Conservation (phyloP, 2,113 vertebrate genomes). For the Parotia lawesii region DNA sequence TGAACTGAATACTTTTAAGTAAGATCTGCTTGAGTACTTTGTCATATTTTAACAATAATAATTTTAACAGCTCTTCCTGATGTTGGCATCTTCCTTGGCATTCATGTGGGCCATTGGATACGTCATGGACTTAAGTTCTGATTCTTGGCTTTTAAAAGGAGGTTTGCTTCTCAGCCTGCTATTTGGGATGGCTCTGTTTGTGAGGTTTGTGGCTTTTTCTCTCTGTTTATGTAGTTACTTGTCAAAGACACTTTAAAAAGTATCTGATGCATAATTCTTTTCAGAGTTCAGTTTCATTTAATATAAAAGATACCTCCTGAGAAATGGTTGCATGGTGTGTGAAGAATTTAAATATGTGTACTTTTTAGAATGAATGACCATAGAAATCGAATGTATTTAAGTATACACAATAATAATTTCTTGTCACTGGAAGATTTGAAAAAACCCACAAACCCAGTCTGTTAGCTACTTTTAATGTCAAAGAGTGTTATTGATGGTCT, state of each 20-base stretch:
- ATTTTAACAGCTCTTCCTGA: slow-evolving; percentile 70
- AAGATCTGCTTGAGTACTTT: not conserved
- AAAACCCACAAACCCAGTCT: not conserved
- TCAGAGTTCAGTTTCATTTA: not conserved
- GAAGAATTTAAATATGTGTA: not conserved
- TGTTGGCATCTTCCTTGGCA: slow-evolving; percentile 72
- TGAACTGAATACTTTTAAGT: not conserved
- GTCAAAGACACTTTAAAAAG: not conserved
- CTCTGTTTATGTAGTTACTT: not conserved
- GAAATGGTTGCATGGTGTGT: not conserved
- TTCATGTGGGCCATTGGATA: slow-evolving; percentile 82
- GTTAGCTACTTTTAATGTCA: not conserved
- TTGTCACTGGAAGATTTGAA: not conserved
- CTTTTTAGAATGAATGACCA: not conserved
- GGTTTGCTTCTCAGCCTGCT: slow-evolving; percentile 79
- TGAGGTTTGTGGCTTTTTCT: slow-evolving; percentile 78
- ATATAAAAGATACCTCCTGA: not conserved
- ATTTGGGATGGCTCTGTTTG: slow-evolving; percentile 74
- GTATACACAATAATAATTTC: not conserved
- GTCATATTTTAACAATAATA: not conserved
- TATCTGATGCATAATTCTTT: not conserved
- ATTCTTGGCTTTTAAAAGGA: slow-evolving; percentile 95
- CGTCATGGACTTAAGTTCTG: slow-evolving; percentile 81
- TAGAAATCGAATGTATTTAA: not conserved
- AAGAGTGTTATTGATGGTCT: not conserved